phyloP scores from a whole-genome alignment of 1,140 invertebrate genomes.

The Gonatopus flavifemur region DNA sequence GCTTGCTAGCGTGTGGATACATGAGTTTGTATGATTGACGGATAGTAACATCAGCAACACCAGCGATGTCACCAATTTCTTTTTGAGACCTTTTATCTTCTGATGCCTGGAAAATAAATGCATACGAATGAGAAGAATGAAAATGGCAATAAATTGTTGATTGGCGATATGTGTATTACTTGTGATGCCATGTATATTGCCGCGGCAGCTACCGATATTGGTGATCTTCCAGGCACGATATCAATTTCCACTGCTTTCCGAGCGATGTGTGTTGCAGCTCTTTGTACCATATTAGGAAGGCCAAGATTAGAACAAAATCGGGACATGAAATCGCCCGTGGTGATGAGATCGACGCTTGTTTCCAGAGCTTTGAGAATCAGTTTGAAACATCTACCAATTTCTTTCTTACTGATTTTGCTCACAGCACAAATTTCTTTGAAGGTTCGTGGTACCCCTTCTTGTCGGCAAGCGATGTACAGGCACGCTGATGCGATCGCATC shows the following conservation, averaged over 20 bases:
- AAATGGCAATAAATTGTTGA: slow-evolving; percentile 3
- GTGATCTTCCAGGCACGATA: slow-evolving; percentile 97
- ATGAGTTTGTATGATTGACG: slow-evolving; percentile 97
- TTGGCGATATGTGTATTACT: slow-evolving; percentile 52
- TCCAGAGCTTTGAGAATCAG: slow-evolving; percentile 89
- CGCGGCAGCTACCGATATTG: slow-evolving; percentile 97
- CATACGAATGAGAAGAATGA: not conserved
- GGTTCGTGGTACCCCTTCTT: slow-evolving; percentile 97
- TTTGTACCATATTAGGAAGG: slow-evolving; percentile 89
- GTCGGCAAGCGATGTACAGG: slow-evolving; percentile 97
- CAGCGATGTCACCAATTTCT: slow-evolving; percentile 98
- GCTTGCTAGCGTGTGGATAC: slow-evolving; percentile 87
- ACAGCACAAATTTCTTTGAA: slow-evolving; percentile 99
- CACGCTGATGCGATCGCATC: slow-evolving; percentile 99
- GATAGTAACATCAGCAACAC: slow-evolving; percentile 98
- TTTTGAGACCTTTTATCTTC: slow-evolving; percentile 94
- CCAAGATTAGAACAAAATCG: slow-evolving; percentile 85
- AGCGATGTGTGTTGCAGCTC: slow-evolving; percentile 95
- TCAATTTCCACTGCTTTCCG: slow-evolving; percentile 95
- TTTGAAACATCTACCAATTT: slow-evolving; percentile 97
- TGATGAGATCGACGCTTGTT: slow-evolving; percentile 97
- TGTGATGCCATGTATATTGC: slow-evolving; percentile 99
- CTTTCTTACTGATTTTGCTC: slow-evolving; percentile 98
- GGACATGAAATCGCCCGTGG: slow-evolving; percentile 98
- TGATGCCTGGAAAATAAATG: slow-evolving; percentile 69